Conservation (phyloP, 2,797 vertebrate genomes). For the Schizothorax lantsangensis region DNA sequence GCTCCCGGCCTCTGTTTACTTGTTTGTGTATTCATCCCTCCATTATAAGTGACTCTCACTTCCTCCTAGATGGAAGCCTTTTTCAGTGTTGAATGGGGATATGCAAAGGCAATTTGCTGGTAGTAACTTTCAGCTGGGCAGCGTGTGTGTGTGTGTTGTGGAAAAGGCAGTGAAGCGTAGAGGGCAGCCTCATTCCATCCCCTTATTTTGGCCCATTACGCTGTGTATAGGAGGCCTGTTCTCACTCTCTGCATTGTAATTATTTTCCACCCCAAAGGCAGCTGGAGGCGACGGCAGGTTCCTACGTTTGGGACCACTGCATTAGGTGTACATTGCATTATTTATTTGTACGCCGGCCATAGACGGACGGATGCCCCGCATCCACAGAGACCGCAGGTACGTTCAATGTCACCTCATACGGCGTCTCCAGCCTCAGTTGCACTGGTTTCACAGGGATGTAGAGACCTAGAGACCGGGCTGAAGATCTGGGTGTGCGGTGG, state of each 20-base stretch:
- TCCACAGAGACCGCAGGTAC: constrained; percentile 72
- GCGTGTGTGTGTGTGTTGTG: constrained; percentile 40
- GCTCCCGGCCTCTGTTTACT: constrained; percentile 42
- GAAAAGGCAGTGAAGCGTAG: constrained; percentile 67
- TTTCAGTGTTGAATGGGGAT: constrained; percentile 57
- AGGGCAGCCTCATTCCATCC: constrained; percentile 80
- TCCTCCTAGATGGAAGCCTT: constrained; percentile 54
- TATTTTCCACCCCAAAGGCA: constrained; percentile 86
- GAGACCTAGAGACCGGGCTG: constrained; percentile 58
- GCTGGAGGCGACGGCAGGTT: constrained; percentile 82
- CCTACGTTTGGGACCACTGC: constrained; percentile 80
- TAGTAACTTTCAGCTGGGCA: constrained; percentile 55
- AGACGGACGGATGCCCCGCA: constrained; percentile 78
- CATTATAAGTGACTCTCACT: constrained; percentile 45
- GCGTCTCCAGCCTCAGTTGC: constrained; percentile 53
- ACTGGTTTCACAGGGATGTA: background rate
- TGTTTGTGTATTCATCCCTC: constrained; percentile 58
- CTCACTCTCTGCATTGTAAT: constrained; percentile 79
- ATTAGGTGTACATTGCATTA: constrained; percentile 84
- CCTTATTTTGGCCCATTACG: constrained; percentile 80
- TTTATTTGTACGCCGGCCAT: constrained; percentile 79
- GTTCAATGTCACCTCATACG: constrained; percentile 79
- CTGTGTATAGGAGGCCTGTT: constrained; percentile 72
- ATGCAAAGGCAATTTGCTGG: constrained; percentile 59
- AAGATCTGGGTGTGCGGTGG: constrained; percentile 15